Evolutionary conservation across 2,797 vertebrate genomes (phyloP), one percentile per base, ranked within the genome.

Genomic region (Sebastiscus tertius): DNA sequence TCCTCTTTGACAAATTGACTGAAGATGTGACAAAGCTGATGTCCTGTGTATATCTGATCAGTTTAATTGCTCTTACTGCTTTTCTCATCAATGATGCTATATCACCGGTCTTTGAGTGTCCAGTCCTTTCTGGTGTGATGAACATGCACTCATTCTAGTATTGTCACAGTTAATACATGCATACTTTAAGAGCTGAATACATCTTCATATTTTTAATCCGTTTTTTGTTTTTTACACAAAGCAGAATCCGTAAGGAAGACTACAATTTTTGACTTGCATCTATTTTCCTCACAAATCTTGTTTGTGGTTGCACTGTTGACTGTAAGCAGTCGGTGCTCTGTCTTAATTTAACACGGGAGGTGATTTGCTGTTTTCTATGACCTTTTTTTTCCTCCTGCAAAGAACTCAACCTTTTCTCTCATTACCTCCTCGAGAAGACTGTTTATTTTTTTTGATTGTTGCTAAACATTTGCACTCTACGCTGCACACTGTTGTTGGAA

Each of bases 81-180:
- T 79, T 92, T 88, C 60, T 91, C 88, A 93, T 93, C 81, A 91
- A 93, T 88, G 91, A 94, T 90, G 89, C 78, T 93, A 34, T 86
- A 86, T 91, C 83, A 86, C 91, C 81, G 83, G 72, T 91, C 82
- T 91, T 88, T 87, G 81, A 86, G 93, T 94, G 92, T 95, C 90
- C 87, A 92, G 61, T 93, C 91, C 61, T 94, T 91, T 95, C 89
- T 90, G 82, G 85, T 93, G 85, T 88, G 87, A 87, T 81, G 29
- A 89, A 86, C 84, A 75, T 80, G 74, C 89, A 93, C 88, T 93
- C 90, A 90, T 84, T 60, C 74, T 82, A 75, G 49, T 36, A 60
- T 36, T 69, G 63, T 80, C 77, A 71, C 63, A 39, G 36, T 81
- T 24, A 73, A 54, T 74, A 80, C 75, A 83, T 82, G 61, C 75